phyloP scores from a whole-genome alignment of 2,888 invertebrate genomes.

The Xestia ashworthii region DNA sequence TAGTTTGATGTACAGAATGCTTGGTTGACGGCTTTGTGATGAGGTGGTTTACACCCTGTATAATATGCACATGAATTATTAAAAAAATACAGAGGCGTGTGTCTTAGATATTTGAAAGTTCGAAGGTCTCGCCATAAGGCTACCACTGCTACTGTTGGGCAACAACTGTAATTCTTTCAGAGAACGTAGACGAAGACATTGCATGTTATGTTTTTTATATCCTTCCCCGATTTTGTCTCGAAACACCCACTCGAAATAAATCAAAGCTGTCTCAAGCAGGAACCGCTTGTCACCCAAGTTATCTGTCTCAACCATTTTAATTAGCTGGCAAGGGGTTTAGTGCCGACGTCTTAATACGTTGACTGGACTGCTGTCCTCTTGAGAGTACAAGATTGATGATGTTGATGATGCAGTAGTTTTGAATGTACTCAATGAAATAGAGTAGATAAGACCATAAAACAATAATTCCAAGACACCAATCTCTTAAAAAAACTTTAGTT shows the following conservation, averaged over 20 bases:
- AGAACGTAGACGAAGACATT: background rate
- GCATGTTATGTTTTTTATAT: background rate
- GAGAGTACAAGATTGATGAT: slow-evolving; percentile 59
- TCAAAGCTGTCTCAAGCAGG: slow-evolving; percentile 70
- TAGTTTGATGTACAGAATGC: no score
- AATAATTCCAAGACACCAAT: no score
- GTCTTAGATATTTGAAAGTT: no score
- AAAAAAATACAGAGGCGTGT: no score
- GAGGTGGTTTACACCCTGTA: no score
- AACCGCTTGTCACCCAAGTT: slow-evolving; percentile 65
- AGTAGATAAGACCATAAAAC: no score
- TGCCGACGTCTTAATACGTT: slow-evolving; percentile 39
- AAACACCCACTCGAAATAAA: slow-evolving; percentile 67
- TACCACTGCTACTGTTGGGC: no score
- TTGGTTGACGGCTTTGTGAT: no score
- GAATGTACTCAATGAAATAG: no score
- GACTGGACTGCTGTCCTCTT: slow-evolving; percentile 45
- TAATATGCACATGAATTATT: no score
- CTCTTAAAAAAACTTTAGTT: no score
- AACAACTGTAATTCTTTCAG: background rate
- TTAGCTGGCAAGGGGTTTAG: slow-evolving; percentile 69
- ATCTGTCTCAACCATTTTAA: slow-evolving; percentile 68
- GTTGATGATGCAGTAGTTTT: slow-evolving; percentile 4
- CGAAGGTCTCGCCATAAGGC: no score
- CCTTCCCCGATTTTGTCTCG: slow-evolving; percentile 9